Evolutionary conservation across 2,888 invertebrate species (phyloP).

Genomic region (Hemaris fuciformis): DNA sequence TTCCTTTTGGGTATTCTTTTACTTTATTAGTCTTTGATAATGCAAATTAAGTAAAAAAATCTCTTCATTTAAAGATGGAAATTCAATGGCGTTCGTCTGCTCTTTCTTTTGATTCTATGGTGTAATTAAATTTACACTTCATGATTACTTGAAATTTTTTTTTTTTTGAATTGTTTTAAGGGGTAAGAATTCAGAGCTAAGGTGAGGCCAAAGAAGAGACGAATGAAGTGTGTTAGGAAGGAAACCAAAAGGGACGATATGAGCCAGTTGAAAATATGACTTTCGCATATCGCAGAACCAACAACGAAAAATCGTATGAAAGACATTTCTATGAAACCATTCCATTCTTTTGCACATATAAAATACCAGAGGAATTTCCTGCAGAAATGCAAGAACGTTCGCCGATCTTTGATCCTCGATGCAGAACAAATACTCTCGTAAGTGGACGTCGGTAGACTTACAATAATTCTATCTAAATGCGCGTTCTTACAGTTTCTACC

Average conservation of each 20-base stretch:
- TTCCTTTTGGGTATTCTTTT: constrained; percentile 19
- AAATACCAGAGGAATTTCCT: not conserved
- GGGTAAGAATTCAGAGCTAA: too few relatives aligned
- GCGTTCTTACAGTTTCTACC: not conserved
- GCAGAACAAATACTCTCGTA: not conserved
- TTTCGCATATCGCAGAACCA: too few relatives aligned
- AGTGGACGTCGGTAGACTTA: constrained; percentile 1
- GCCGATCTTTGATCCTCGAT: not conserved
- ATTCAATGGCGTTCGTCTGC: not conserved
- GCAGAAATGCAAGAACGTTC: not conserved
- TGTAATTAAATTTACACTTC: not conserved
- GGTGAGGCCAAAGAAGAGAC: too few relatives aligned
- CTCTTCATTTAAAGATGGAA: not conserved
- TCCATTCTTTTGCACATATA: not conserved
- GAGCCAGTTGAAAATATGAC: too few relatives aligned
- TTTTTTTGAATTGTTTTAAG: too few relatives aligned
- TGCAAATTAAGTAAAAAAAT: not conserved
- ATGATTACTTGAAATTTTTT: not conserved
- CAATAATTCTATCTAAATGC: not conserved
- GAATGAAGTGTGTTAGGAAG: too few relatives aligned
- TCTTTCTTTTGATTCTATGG: not conserved
- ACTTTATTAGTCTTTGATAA: not conserved
- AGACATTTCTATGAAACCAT: not conserved
- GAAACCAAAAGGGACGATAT: too few relatives aligned
- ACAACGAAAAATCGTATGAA: too few relatives aligned